A percentile compares a stretch with the other conserved stretches of the same genome.
These are phyloP conservation scores for Drosophila tristis DNA, from an alignment of 1,140 invertebrate genomes.

Conservation along the genomic window DNA sequence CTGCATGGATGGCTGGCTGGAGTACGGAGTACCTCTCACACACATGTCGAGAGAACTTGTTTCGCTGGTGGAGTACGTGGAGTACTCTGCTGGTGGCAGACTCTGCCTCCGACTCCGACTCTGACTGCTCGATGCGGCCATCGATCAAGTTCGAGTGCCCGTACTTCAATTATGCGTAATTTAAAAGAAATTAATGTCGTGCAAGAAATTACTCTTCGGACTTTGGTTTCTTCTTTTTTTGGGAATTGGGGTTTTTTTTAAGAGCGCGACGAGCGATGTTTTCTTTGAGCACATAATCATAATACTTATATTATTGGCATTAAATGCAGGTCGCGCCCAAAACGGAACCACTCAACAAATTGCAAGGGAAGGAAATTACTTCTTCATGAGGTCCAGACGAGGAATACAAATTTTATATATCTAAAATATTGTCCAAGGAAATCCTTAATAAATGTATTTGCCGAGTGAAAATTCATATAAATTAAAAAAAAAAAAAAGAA, in stretches of 20 bases:
- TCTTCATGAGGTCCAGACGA: constrained; percentile 17
- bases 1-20: neutral
- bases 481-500: too few relatives aligned
- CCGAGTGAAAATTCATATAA: too few relatives aligned
- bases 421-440: constrained; percentile 20
- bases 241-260: constrained; percentile 39
- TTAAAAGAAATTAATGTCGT: constrained; percentile 83
- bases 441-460: too few relatives aligned
- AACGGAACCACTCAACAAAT: constrained; percentile 25
- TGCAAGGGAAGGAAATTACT: constrained; percentile 45
- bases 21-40: constrained; percentile 6
- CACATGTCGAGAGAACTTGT: constrained; percentile 44
- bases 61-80: constrained; percentile 30
- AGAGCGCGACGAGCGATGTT: constrained; percentile 47
- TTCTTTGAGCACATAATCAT: constrained; percentile 54
- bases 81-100: constrained; percentile 1
- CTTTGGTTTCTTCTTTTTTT: constrained; percentile 45
- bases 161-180: constrained; percentile 82
- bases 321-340: constrained; percentile 65
- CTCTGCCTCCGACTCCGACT: neutral
- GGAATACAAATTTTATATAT: constrained; percentile 14
- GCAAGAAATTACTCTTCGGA: constrained; percentile 79
- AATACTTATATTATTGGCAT: constrained; percentile 75
- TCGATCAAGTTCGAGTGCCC: constrained; percentile 73
- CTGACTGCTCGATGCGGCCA: constrained; percentile 34